Evolutionary conservation across 2,113 vertebrate genomes (phyloP).

Genomic region (Cryptoleucopteryx plumbea): DNA sequence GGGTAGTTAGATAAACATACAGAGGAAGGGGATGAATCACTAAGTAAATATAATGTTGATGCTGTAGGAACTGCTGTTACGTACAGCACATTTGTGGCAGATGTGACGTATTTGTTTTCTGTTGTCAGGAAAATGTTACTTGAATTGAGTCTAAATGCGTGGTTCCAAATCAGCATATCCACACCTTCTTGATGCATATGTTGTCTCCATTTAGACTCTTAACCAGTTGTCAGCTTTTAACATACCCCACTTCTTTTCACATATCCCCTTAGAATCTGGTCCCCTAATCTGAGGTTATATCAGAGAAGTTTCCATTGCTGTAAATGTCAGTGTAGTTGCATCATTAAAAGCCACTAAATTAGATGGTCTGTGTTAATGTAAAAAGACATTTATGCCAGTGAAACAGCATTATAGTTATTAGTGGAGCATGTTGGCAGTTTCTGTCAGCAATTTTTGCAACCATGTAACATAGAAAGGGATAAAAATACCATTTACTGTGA

Average conservation of each 20-base stretch:
- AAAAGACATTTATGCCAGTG: neutral
- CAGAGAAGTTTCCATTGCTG: neutral
- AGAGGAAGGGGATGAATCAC: conserved; percentile 65
- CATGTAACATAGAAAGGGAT: neutral
- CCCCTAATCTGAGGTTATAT: neutral
- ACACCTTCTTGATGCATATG: neutral
- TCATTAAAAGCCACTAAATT: neutral
- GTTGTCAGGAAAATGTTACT: neutral
- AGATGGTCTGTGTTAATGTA: neutral
- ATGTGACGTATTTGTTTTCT: neutral
- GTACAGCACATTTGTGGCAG: neutral
- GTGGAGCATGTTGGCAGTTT: neutral
- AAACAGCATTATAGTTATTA: neutral
- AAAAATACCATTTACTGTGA: neutral
- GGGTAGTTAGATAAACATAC: conserved; percentile 44
- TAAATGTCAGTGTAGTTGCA: neutral
- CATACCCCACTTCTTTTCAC: neutral
- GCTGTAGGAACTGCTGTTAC: conserved; percentile 8
- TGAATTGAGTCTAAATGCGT: neutral
- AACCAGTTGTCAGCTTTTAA: neutral
- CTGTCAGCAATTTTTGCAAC: neutral
- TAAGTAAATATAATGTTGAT: neutral
- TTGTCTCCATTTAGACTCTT: neutral
- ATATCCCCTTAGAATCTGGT: neutral
- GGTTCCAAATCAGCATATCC: neutral